A percentile compares a stretch with the other conserved stretches of the same genome.
These are phyloP conservation scores for Chrysolina americana DNA, from an alignment of 2,888 invertebrate genomes.

Conservation along the genomic window DNA sequence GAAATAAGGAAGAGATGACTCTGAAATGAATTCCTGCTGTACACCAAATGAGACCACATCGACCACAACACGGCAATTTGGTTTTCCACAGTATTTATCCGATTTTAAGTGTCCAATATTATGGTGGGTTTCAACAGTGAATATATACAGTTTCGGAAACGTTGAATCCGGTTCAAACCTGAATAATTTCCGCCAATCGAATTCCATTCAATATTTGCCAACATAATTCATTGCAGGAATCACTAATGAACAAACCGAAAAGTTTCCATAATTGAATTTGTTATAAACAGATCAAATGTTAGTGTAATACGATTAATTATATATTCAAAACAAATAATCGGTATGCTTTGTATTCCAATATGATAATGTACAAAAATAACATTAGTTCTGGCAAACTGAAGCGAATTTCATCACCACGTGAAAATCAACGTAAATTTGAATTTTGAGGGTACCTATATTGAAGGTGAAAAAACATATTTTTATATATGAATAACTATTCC, in stretches of 20 bases:
- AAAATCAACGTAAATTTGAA: too few species aligned
- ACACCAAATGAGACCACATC: too few species aligned
- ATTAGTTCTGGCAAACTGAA: not conserved
- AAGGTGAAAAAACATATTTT: too few species aligned
- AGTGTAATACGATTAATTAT: constrained; percentile 2
- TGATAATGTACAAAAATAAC: constrained; percentile 11
- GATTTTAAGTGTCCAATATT: not conserved
- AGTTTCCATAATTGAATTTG: constrained; percentile 20
- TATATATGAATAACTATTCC: too few species aligned
- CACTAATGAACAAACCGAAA: constrained; percentile 20
- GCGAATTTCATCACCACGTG: too few species aligned
- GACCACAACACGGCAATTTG: too few species aligned
- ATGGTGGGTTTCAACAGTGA: not conserved
- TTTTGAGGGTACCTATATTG: too few species aligned
- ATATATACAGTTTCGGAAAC: not conserved
- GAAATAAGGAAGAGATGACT: too few species aligned
- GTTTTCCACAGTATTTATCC: not conserved
- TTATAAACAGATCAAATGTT: constrained; percentile 10
- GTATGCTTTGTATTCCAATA: constrained; percentile 3
- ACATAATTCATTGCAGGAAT: constrained; percentile 14
- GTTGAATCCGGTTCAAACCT: not conserved
- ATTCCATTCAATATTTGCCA: constrained; percentile 12
- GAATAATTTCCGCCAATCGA: constrained; percentile 6
- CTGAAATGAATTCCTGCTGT: too few species aligned
- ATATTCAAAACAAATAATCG: constrained; percentile 17